phyloP scores from a whole-genome alignment of 2,888 invertebrate genomes.

The Apeira syringaria region DNA sequence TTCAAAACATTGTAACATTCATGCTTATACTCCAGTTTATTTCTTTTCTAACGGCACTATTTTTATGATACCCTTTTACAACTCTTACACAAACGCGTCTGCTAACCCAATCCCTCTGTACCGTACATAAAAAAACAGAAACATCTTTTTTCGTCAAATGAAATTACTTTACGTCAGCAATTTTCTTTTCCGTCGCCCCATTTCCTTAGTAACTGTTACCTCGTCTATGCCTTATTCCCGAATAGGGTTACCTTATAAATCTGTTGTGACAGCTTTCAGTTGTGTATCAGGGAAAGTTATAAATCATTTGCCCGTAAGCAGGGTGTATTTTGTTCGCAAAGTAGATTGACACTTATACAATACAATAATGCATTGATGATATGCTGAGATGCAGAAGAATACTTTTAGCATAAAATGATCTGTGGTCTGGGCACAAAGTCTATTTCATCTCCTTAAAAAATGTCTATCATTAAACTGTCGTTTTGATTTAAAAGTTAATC shows the following conservation, averaged over 20 bases:
- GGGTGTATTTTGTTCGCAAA: slow-evolving; percentile 1
- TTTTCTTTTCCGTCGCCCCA: slow-evolving; percentile 36
- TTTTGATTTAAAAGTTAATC: too few species aligned
- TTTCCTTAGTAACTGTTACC: slow-evolving; percentile 28
- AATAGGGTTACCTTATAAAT: slow-evolving; percentile 53
- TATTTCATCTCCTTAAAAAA: too few species aligned
- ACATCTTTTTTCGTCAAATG: slow-evolving; percentile 34
- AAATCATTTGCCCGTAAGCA: slow-evolving; percentile 53
- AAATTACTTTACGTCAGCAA: slow-evolving; percentile 45
- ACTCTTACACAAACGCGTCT: slow-evolving; percentile 3
- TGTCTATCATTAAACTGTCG: too few species aligned
- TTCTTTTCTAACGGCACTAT: background rate
- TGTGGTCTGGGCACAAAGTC: too few species aligned
- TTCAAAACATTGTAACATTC: too few species aligned
- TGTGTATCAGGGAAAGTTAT: slow-evolving; percentile 50
- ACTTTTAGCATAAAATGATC: too few species aligned
- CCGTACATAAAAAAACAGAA: slow-evolving; percentile 21
- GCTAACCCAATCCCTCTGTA: slow-evolving; percentile 15
- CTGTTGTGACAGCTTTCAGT: slow-evolving; percentile 46
- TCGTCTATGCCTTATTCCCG: slow-evolving; percentile 36
- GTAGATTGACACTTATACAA: background rate
- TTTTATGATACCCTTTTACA: background rate
- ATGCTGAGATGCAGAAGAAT: too few species aligned
- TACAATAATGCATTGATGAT: too few species aligned
- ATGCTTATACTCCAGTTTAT: too few species aligned